Conservation (phyloP, 2,113 vertebrate species). For the Melanocharis versteri region DNA sequence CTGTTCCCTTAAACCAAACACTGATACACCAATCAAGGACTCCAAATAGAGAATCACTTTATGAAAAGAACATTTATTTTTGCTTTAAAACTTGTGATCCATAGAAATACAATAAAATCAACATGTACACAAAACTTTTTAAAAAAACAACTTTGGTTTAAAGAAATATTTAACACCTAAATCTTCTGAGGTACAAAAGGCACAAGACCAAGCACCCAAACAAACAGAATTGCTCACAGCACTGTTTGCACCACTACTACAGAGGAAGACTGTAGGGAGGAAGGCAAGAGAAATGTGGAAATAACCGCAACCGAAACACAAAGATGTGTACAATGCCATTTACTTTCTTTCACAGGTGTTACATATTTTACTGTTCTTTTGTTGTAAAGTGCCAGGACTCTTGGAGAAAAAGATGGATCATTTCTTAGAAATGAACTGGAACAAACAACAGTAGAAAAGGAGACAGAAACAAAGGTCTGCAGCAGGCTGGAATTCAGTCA, state of each 20-base stretch:
- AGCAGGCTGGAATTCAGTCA: slow-evolving; percentile 75
- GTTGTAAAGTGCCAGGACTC: slow-evolving; percentile 47
- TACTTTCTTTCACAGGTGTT: slow-evolving; percentile 3
- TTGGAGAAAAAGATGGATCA: slow-evolving; percentile 38
- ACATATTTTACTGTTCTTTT: background rate
- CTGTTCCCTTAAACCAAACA: background rate
- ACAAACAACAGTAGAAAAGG: background rate
- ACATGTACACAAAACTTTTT: slow-evolving; percentile 59
- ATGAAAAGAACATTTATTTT: slow-evolving; percentile 71
- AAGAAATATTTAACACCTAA: slow-evolving; percentile 66
- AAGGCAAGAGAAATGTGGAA: background rate
- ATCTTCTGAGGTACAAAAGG: slow-evolving; percentile 63
- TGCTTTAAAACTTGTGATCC: slow-evolving; percentile 50
- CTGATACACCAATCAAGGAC: background rate
- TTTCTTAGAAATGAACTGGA: slow-evolving; percentile 71
- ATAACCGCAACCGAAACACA: background rate
- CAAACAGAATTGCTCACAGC: background rate
- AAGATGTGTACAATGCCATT: background rate
- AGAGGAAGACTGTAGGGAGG: background rate
- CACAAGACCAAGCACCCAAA: slow-evolving; percentile 41
- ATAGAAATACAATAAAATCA: slow-evolving; percentile 72
- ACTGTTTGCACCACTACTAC: background rate
- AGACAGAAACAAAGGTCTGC: background rate
- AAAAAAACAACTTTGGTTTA: slow-evolving; percentile 60
- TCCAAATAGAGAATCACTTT: background rate